Base-by-base conservation (phyloP, 2,113 vertebrate species). In the Pycnonotus jocosus region DNA sequence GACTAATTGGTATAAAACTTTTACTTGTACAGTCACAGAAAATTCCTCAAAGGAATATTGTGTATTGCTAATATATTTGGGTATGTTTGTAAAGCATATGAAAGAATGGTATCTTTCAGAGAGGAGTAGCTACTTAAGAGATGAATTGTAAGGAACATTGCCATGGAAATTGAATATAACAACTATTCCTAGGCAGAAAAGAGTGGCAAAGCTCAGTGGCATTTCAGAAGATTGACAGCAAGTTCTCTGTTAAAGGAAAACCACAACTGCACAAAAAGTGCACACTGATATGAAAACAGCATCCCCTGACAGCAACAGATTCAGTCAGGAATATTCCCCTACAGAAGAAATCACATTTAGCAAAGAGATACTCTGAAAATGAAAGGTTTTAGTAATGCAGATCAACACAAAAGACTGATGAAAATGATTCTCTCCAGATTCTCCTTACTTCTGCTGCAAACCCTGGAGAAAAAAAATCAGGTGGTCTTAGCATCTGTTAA, bases 181-280 rank as follows among this genome's bases (percentile, higher is more conserved):
- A 81, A 86, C 33, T 93, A 92, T 73, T 96, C 81, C 81, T 45
- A 91, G 60, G 81, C 71, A 96, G 81, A 76, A 94, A 70, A 93
- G 71, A 93, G 90, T 90, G 92, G 76, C 68, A 94, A 96, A 94
- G 50, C 72, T 93, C 76, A 25, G 54, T 84, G 88, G 74, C 68
- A 92, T 90, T 95, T 93, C 44, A 93, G 53, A 47, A 96, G 84
- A 95, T 14, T 83, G 90, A 92, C 88, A 96, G 61, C 44, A 70
- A 88, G 58, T 60, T 86, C 74, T 84, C 50, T 33, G 44, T 38
- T 81, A 89, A 83, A 94, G 78, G 45, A 65, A 90, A 94, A 76
- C 20, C 60, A 54, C 31, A 88, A 80, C 30, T 64, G 74, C 76
- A 77, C 38, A 54, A 74, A 40, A 90, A 78, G 58, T 51, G 31